phyloP scores from a whole-genome alignment of 2,113 vertebrate species.

The Eclectus roratus region DNA sequence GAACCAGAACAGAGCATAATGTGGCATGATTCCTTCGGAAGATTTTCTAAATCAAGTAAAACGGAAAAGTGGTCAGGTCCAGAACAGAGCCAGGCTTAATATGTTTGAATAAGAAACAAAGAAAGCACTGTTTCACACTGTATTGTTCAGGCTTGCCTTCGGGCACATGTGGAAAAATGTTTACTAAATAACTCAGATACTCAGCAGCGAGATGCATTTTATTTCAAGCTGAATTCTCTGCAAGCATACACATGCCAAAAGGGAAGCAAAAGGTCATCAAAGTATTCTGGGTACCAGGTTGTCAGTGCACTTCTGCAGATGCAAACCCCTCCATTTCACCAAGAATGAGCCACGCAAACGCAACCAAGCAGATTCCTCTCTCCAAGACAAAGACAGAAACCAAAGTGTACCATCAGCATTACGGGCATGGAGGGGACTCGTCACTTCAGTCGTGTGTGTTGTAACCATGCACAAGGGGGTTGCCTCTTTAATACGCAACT shows the following conservation, averaged over 20 bases:
- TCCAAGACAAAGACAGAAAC: neutral
- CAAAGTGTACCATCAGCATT: neutral
- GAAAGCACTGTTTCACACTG: neutral
- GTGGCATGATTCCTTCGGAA: neutral
- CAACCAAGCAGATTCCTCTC: neutral
- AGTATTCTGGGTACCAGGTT: neutral
- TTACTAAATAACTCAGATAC: constrained; percentile 63
- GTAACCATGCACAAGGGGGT: neutral
- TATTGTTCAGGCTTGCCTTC: constrained; percentile 49
- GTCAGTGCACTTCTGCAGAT: neutral
- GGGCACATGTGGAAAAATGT: constrained; percentile 42
- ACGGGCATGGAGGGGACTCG: fast-evolving
- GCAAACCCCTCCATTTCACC: neutral
- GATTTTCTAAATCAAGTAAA: neutral
- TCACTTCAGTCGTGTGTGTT: fast-evolving
- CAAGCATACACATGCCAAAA: neutral
- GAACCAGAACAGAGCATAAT: neutral
- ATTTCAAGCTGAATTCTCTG: neutral
- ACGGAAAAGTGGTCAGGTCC: neutral
- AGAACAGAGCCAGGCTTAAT: neutral
- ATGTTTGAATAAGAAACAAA: constrained; percentile 46
- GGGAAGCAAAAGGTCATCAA: constrained; percentile 1
- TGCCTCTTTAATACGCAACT: fast-evolving
- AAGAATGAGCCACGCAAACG: neutral
- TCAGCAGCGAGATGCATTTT: constrained; percentile 26